phyloP scores from a whole-genome alignment of 2,113 vertebrate genomes.

The Antechinus stuartii region DNA sequence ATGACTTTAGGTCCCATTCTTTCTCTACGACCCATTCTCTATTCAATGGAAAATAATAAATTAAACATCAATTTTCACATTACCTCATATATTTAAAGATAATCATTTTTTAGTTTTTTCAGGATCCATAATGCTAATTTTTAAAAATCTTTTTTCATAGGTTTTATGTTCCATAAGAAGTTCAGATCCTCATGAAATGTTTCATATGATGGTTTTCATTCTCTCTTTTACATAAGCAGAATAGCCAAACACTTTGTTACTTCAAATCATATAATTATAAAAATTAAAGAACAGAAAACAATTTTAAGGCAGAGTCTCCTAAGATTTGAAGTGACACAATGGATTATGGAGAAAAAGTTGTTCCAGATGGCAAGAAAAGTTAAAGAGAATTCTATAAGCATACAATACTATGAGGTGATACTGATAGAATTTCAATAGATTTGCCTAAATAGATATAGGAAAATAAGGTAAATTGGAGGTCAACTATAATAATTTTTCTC shows the following conservation, averaged over 20 bases:
- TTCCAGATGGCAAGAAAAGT: slow-evolving; percentile 61
- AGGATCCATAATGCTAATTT: slow-evolving; percentile 38
- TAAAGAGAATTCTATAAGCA: slow-evolving; percentile 61
- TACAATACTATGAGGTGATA: slow-evolving; percentile 43
- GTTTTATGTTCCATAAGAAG: slow-evolving; percentile 54
- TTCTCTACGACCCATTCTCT: background rate
- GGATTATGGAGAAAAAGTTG: slow-evolving; percentile 60
- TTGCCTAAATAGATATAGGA: background rate
- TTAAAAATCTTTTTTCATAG: slow-evolving; percentile 48
- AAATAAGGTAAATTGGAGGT: background rate
- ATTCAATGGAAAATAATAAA: slow-evolving; percentile 42
- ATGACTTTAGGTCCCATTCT: background rate
- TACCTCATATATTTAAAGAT: slow-evolving; percentile 43
- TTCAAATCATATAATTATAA: slow-evolving; percentile 62
- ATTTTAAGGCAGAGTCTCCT: slow-evolving; percentile 63
- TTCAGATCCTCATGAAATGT: slow-evolving; percentile 33
- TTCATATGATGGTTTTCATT: background rate
- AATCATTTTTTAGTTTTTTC: slow-evolving; percentile 28
- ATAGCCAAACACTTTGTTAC: slow-evolving; percentile 27
- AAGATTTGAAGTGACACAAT: slow-evolving; percentile 60
- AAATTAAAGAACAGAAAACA: slow-evolving; percentile 65
- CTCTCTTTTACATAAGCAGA: background rate
- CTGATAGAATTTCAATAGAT: slow-evolving; percentile 42
- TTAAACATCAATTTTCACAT: slow-evolving; percentile 19
- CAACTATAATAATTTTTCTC: background rate